Evolutionary conservation across 2,113 vertebrate genomes (phyloP).

Genomic region (Ophiodon elongatus): DNA sequence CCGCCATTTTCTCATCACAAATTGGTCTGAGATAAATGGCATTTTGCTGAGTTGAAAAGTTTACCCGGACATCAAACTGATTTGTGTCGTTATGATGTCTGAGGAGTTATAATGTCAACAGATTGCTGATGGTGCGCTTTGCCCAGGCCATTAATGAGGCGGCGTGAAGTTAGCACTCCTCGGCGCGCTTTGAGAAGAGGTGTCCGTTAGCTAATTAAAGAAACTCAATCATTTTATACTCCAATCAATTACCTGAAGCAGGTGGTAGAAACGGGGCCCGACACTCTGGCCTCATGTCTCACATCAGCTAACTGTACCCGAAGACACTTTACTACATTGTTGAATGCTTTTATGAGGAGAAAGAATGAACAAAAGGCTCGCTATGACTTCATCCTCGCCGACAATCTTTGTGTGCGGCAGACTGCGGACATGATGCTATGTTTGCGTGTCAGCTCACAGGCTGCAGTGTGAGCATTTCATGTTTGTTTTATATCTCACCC

Average conservation of each 20-base stretch:
- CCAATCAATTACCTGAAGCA: slow-evolving; percentile 83
- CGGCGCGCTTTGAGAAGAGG: slow-evolving; percentile 56
- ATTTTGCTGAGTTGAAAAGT: slow-evolving; percentile 77
- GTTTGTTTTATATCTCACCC: not conserved
- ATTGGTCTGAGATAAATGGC: slow-evolving; percentile 67
- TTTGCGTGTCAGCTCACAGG: slow-evolving; percentile 4
- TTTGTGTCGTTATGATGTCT: slow-evolving; percentile 76
- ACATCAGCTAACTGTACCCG: slow-evolving; percentile 62
- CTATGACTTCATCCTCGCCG: slow-evolving; percentile 34
- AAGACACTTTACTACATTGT: slow-evolving; percentile 72
- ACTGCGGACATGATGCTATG: slow-evolving; percentile 1
- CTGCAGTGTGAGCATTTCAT: not conserved
- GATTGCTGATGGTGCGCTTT: slow-evolving; percentile 76
- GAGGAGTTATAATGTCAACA: slow-evolving; percentile 67
- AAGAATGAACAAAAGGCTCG: slow-evolving; percentile 40
- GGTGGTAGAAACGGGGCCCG: slow-evolving; percentile 63
- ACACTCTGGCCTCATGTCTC: slow-evolving; percentile 69
- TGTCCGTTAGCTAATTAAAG: slow-evolving; percentile 84
- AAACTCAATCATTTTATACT: slow-evolving; percentile 78
- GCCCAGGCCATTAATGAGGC: slow-evolving; percentile 57
- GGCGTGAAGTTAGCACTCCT: slow-evolving; percentile 44
- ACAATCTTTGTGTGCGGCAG: slow-evolving; percentile 3
- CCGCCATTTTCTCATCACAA: slow-evolving; percentile 66
- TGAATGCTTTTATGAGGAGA: slow-evolving; percentile 53
- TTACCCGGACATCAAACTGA: slow-evolving; percentile 74